These are phyloP conservation scores for Zoanthus sansibaricus DNA, from an alignment of 92 coral and sea anemone species.

Conservation along the genomic window DNA sequence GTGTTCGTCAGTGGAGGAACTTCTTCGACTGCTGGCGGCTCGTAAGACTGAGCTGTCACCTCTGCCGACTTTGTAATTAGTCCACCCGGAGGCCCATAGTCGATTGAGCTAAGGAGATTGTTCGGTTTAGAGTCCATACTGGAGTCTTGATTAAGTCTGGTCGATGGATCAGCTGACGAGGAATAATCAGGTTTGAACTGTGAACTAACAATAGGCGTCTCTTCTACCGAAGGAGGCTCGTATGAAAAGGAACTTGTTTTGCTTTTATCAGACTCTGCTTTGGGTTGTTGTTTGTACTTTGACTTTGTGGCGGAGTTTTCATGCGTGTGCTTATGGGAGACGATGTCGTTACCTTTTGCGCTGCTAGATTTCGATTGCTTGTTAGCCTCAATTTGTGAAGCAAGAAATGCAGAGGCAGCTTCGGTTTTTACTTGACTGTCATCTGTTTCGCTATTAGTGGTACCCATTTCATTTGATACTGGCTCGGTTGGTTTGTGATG, in stretches of 20 bases:
- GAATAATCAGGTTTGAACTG: not conserved
- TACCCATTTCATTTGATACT: not conserved
- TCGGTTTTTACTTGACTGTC: not conserved
- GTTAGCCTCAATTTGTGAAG: constrained; percentile 7
- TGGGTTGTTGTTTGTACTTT: not conserved
- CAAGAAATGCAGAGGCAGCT: constrained; percentile 7
- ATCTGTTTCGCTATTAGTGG: not conserved
- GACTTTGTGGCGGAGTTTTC: not conserved
- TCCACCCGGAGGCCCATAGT: constrained; percentile 39
- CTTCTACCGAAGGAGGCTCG: constrained; percentile 41
- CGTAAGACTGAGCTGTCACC: constrained; percentile 24
- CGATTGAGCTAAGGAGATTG: constrained; percentile 12
- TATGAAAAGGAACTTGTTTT: not conserved
- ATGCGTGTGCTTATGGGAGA: not conserved
- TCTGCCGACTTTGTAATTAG: constrained; percentile 28
- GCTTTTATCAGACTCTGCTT: not conserved
- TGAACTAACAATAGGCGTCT: constrained; percentile 22
- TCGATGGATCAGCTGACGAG: not conserved
- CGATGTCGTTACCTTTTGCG: not conserved
- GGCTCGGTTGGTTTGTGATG: not conserved
- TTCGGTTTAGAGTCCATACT: constrained; percentile 29
- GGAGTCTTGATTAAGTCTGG: constrained; percentile 4
- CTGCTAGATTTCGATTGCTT: constrained; percentile 4
- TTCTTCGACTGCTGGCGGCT: constrained; percentile 45
- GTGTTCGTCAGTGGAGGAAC: constrained; percentile 25